Evolutionary conservation across 2,888 invertebrate species (phyloP).

Genomic region (Aphrophora alni): DNA sequence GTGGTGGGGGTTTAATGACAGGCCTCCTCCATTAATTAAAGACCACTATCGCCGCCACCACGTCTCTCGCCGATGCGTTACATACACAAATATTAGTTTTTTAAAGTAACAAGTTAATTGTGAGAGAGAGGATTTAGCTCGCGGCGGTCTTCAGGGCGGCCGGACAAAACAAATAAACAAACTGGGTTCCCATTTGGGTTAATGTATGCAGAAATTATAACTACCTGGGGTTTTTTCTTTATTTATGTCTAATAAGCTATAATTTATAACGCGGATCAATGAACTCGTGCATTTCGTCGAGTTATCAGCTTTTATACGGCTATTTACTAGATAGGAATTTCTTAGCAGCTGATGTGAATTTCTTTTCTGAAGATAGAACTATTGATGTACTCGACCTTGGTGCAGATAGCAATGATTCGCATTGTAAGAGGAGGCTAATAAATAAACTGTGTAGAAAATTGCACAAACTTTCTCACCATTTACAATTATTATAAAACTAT

Average conservation of each 20-base stretch:
- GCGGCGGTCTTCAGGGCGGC: not conserved
- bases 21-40: not conserved
- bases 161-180: not conserved
- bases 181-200: not conserved
- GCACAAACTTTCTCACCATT: no score
- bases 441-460: no score
- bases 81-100: conserved; percentile 9
- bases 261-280: not conserved
- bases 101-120: not conserved
- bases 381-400: no score
- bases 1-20: not conserved
- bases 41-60: not conserved
- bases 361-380: no score
- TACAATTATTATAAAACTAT: no score
- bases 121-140: not conserved
- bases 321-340: not conserved
- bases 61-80: not conserved
- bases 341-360: not conserved
- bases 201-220: not conserved
- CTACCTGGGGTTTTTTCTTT: not conserved
- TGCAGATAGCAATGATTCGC: no score
- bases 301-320: not conserved
- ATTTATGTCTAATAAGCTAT: not conserved
- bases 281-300: not conserved
- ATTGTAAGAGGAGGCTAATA: no score